These are phyloP conservation scores for Manis crassicaudata DNA, from an alignment of 2,797 vertebrate genomes.

Conservation along the genomic window DNA sequence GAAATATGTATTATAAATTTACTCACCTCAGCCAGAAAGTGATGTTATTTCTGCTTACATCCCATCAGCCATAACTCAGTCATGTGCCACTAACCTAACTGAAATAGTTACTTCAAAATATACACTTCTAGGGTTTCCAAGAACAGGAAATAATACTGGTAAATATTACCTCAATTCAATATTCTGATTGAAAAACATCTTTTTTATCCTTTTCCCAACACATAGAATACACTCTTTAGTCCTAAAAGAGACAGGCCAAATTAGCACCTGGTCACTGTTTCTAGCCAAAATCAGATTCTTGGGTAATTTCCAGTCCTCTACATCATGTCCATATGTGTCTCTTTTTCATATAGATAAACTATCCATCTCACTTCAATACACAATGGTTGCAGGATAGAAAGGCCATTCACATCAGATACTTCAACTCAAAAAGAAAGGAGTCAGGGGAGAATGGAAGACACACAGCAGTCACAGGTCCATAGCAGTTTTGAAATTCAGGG, in stretches of 20 bases:
- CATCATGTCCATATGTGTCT: neutral
- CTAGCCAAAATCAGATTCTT: neutral
- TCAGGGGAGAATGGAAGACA: neutral
- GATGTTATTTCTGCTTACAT: neutral
- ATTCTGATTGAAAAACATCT: neutral
- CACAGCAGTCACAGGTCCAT: rapidly evolving
- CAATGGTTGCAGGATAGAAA: neutral
- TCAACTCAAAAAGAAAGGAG: neutral
- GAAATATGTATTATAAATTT: neutral
- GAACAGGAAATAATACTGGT: neutral
- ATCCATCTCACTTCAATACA: neutral
- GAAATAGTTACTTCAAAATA: neutral
- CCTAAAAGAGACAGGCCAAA: neutral
- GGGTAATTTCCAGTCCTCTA: neutral
- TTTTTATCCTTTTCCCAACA: neutral
- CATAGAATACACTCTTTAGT: neutral
- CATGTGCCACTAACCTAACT: neutral
- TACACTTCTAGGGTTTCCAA: neutral
- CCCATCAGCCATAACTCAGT: neutral
- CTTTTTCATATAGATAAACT: neutral
- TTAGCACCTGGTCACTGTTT: neutral
- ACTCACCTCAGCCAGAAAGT: neutral
- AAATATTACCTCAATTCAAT: neutral
- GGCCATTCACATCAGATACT: neutral
- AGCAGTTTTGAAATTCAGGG: neutral